Conservation (phyloP, 2,888 invertebrate genomes). For the Eurytoma californica region DNA sequence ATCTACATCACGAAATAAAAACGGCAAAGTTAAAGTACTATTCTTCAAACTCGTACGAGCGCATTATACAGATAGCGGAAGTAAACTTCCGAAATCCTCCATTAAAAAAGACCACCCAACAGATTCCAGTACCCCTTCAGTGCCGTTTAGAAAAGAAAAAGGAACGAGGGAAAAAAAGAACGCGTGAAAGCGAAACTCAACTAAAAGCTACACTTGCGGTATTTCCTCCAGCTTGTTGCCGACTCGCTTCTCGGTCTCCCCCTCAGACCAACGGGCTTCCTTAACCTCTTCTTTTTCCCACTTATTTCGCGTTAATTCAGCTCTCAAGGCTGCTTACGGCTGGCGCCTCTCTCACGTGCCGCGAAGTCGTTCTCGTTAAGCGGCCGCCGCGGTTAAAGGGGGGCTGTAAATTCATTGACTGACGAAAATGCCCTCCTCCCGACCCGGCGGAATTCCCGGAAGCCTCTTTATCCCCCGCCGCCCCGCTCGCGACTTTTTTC, state of each 20-base stretch:
- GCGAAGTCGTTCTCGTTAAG: constrained; percentile 74
- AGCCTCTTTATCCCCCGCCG: constrained; percentile 60
- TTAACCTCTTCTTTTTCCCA: constrained; percentile 57
- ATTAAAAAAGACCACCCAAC: constrained; percentile 7
- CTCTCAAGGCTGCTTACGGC: constrained; percentile 70
- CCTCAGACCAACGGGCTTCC: constrained; percentile 35
- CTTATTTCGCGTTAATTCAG: constrained; percentile 72
- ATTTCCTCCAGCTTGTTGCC: constrained; percentile 43
- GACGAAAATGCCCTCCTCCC: constrained; percentile 66
- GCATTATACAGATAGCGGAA: neutral
- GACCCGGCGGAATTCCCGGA: constrained; percentile 64
- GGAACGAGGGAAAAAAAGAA: constrained; percentile 6
- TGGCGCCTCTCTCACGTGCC: constrained; percentile 70
- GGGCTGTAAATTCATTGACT: constrained; percentile 74
- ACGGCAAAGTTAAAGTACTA: no score
- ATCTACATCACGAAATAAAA: no score
- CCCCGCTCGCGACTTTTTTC: constrained; percentile 28
- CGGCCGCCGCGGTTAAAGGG: constrained; percentile 67
- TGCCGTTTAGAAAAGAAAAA: neutral
- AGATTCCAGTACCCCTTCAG: neutral
- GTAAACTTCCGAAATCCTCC: neutral
- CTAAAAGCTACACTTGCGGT: constrained; percentile 44
- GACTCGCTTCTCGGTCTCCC: constrained; percentile 37
- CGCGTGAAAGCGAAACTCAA: constrained; percentile 28
- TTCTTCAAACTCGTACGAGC: no score